Base-by-base conservation (phyloP, 1,140 invertebrate species). In the Sweltsa coloradensis region DNA sequence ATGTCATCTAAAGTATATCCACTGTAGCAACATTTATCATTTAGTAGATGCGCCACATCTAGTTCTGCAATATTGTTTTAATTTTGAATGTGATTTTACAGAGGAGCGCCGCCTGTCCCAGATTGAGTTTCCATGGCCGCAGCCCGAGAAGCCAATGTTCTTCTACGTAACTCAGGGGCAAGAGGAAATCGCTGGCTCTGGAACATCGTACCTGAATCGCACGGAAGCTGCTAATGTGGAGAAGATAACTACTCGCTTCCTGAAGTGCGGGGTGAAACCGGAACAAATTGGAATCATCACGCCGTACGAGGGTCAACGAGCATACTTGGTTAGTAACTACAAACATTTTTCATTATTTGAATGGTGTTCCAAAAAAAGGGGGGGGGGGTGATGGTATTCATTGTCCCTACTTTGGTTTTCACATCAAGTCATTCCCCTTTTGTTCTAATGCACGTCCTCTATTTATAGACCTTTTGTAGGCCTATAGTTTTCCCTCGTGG, bases 281-380 rank as follows among this genome's bases (percentile, higher is more conserved):
- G 92, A 97, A 56, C 96, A 99, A 64, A 99, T 99, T 47, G 97
- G 97, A n/a, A 91, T 99, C 22, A 97, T 99, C 34, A 99, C 97
- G 0, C 97, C 97, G 0, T 99, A 99, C 55, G 96, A 99, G 68
- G 93, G 97, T 0, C 97, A 99, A 61, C 69, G 97, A n/a, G 93
- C 95, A 0, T 99, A 96, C 66, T 69, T 99, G 39, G 95, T 85
- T 42, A 53, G 46, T 53, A 23, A 26, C 13, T 21, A 31, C 42
- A 5, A 5, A 41, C 26, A 45, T 19, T 16, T 6, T 9, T 40
- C 11, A 13, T 45, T n/a, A n/a, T n/a, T n/a, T n/a, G n/a, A n/a
- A n/a, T n/a, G n/a, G n/a, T n/a, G n/a, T 7, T 42, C 41, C 9
- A 24, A n/a, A n/a, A n/a, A n/a, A n/a, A n/a, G n/a, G n/a, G n/a